These are phyloP conservation scores for Cloeon dipterum DNA, from an alignment of 2,888 invertebrate species.

Conservation along the genomic window DNA sequence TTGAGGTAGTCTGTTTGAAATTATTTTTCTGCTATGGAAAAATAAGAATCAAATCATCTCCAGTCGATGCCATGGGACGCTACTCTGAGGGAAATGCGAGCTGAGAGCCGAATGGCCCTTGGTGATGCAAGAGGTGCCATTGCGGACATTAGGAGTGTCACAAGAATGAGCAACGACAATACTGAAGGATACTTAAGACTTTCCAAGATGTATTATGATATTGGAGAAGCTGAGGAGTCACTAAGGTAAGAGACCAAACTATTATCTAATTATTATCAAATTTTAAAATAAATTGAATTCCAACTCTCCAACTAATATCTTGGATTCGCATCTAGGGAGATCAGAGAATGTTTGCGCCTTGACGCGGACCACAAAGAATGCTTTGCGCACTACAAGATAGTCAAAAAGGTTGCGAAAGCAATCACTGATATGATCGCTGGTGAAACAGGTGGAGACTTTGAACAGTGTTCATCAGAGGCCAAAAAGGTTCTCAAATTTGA, in stretches of 20 bases:
- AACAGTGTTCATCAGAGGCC: slow-evolving; percentile 43
- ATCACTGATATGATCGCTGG: slow-evolving; percentile 37
- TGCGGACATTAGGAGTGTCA: slow-evolving; percentile 70
- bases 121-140: slow-evolving; percentile 72
- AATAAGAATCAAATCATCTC: slow-evolving; percentile 5
- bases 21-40: not conserved
- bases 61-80: slow-evolving; percentile 73
- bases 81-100: slow-evolving; percentile 56
- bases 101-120: slow-evolving; percentile 57
- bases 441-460: slow-evolving; percentile 35
- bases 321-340: slow-evolving; percentile 30
- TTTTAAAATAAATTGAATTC: too few species aligned
- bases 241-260: slow-evolving; percentile 34
- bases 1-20: slow-evolving; percentile 20
- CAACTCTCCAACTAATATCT: not conserved
- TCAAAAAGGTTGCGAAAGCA: slow-evolving; percentile 77
- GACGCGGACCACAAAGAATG: slow-evolving; percentile 96
- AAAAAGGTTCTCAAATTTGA: slow-evolving; percentile 39
- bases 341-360: slow-evolving; percentile 87
- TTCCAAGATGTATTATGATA: slow-evolving; percentile 62
- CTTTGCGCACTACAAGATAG: slow-evolving; percentile 85
- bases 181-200: slow-evolving; percentile 66
- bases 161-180: slow-evolving; percentile 78
- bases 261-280: not conserved
- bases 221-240: slow-evolving; percentile 80